Base-by-base conservation (phyloP, 1,140 invertebrate genomes). In the Drosophila cardini region DNA sequence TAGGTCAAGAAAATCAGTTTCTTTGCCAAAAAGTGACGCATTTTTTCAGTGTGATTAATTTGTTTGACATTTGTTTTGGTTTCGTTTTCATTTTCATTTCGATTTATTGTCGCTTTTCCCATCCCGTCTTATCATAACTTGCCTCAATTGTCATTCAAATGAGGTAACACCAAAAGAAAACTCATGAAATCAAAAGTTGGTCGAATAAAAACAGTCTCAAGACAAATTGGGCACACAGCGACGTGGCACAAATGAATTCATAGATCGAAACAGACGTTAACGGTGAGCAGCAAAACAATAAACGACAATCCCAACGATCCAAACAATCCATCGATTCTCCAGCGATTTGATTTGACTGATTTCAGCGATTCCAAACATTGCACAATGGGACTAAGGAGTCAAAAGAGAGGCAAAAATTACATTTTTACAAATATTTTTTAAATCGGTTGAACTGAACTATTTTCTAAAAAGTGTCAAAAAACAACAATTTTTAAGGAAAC, bases 1-100 rank as follows among this genome's bases (percentile, higher is more conserved):
- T 85, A 85, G 81, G 81, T 85, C 81, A 85, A 72, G 78, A 72
- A 74, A 71, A 50, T 53, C 15, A 56, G 80, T 57, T 61, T 62
- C 45, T 48, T 18, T 43, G 76, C 72, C 78, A 80, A 76, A 75
- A 65, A 65, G 30, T 10, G 30, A 42, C 48, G 50, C 64, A 57
- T 32, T 45, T 50, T 65, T 65, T 55, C 9, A 32, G 58, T 11
- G 38, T 62, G 15, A 38, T 11, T 13, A 36, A 36, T 57, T 57
- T 13, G 18, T 72, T 65, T 36, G 26, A 32, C 16, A 32, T 55
- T 10, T 13, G 4, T 64, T 64, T 53, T 30, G 16, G 38, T 68
- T 52, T 78, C 60, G 18, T 8, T 55, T 79, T 73, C 46, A 34
- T 34, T 74, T 58, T 79, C 69, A 13, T 68, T 80, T 63, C 50